Conservation (phyloP, 2,888 invertebrate genomes). For the Pheosia tremula region DNA sequence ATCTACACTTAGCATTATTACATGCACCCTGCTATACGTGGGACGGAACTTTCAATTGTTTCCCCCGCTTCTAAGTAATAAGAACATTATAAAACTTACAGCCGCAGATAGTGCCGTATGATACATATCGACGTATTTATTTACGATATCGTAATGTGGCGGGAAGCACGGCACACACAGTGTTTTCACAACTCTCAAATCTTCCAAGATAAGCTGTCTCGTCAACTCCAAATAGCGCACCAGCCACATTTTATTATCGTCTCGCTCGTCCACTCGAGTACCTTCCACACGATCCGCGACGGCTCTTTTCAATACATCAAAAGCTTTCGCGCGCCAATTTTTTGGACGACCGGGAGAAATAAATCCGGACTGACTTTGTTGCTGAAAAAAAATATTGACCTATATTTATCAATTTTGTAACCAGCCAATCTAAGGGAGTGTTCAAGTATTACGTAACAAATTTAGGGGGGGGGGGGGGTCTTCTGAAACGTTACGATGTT, state of each 20-base stretch:
- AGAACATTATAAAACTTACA: conserved; percentile 76
- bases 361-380: conserved; percentile 93
- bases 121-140: conserved; percentile 96
- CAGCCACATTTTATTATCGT: conserved; percentile 97
- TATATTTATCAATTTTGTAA: too few species aligned
- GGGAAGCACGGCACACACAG: conserved; percentile 97
- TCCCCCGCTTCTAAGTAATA: neutral
- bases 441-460: too few species aligned
- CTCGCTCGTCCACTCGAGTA: conserved; percentile 96
- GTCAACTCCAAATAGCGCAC: conserved; percentile 96
- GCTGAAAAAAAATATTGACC: conserved; percentile 62
- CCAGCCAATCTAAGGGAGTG: too few species aligned
- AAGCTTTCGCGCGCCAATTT: conserved; percentile 93
- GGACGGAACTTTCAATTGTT: too few species aligned
- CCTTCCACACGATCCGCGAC: conserved; percentile 96
- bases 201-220: conserved; percentile 94
- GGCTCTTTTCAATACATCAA: conserved; percentile 91
- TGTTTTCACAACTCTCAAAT: conserved; percentile 95
- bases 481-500: too few species aligned
- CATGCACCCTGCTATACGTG: too few species aligned
- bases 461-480: too few species aligned
- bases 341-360: conserved; percentile 98
- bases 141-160: conserved; percentile 96
- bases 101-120: conserved; percentile 93
- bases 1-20: too few species aligned